A percentile compares a stretch with the other conserved stretches of the same genome.
Conservation (phyloP, 1,140 invertebrate species). For the Lamellibrachia luymesi region DNA sequence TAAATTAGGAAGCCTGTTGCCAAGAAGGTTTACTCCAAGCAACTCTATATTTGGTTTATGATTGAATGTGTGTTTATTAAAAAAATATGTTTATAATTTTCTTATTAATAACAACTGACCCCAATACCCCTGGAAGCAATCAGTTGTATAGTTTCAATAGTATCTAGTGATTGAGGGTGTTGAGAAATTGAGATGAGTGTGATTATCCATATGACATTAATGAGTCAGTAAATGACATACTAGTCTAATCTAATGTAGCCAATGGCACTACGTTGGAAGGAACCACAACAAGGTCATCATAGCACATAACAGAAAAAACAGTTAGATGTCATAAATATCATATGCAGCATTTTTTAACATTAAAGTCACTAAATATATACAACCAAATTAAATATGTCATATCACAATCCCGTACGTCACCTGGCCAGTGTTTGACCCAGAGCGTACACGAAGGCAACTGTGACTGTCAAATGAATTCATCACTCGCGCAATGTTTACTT, state of each 20-base stretch:
- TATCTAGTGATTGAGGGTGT: background rate
- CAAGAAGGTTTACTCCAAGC: too few relatives aligned
- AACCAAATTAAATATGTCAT: background rate
- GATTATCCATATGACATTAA: background rate
- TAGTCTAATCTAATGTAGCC: background rate
- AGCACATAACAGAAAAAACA: background rate
- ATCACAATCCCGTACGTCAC: background rate
- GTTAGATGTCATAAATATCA: background rate
- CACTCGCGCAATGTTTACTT: constrained; percentile 35
- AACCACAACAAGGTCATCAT: background rate
- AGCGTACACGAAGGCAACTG: constrained; percentile 36
- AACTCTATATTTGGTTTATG: too few relatives aligned
- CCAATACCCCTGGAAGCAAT: background rate
- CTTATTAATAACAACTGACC: background rate
- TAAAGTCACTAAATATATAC: background rate
- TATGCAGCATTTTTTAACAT: background rate
- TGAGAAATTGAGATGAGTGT: background rate
- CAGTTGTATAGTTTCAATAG: background rate
- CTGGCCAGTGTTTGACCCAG: background rate
- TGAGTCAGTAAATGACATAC: background rate
- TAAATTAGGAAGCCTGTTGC: too few relatives aligned
- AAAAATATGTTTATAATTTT: background rate
- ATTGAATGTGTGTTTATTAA: too few relatives aligned
- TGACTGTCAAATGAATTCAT: constrained; percentile 41
- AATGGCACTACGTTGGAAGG: background rate